These are phyloP conservation scores for Atherinomorus stipes DNA, from an alignment of 2,113 vertebrate genomes.

Conservation along the genomic window DNA sequence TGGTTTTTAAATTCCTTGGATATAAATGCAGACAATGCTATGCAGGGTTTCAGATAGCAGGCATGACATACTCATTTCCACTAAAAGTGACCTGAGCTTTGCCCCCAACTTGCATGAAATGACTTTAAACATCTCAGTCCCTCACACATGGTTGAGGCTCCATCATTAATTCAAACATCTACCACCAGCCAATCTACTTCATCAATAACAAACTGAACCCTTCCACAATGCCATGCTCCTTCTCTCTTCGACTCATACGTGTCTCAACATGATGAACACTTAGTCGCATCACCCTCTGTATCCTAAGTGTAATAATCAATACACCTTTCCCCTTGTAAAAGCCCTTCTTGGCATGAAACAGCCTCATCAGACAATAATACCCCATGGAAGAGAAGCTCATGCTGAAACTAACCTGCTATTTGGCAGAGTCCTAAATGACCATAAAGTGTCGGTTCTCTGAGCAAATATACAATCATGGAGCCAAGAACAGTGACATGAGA, in stretches of 20 bases:
- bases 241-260: background rate
- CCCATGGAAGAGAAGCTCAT: conserved; percentile 33
- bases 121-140: too few relatives aligned
- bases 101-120: too few relatives aligned
- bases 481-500: conserved; percentile 62
- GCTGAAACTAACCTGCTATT: conserved; percentile 64
- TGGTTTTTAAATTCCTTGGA: too few relatives aligned
- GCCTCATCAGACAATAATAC: conserved; percentile 44
- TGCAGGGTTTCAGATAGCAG: too few relatives aligned
- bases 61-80: too few relatives aligned
- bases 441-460: conserved; percentile 56
- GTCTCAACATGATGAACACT: conserved; percentile 41
- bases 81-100: too few relatives aligned
- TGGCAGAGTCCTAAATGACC: conserved; percentile 63
- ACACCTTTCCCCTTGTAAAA: conserved; percentile 40
- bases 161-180: background rate
- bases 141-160: background rate
- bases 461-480: conserved; percentile 60
- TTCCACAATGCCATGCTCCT: conserved; percentile 17
- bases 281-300: conserved; percentile 23
- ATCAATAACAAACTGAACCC: too few relatives aligned
- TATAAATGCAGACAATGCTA: too few relatives aligned
- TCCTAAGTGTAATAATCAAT: conserved; percentile 28
- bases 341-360: conserved; percentile 40
- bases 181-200: background rate